Evolutionary conservation across 2,888 invertebrate species (phyloP).

Genomic region (Melanargia galathea): DNA sequence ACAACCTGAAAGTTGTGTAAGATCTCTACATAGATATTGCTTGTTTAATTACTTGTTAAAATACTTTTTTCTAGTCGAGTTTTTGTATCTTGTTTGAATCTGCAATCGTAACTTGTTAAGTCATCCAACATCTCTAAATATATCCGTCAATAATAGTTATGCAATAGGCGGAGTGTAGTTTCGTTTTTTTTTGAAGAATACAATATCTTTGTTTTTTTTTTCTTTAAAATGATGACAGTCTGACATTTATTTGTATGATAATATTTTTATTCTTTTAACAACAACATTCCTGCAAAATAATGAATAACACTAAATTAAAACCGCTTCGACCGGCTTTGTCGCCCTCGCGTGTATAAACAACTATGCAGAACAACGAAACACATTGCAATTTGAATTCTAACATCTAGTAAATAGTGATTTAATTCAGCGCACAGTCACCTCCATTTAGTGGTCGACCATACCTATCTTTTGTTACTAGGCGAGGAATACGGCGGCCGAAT

Average conservation of each 20-base stretch:
- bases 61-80: no score
- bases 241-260: neutral
- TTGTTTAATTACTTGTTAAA: no score
- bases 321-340: conserved; percentile 50
- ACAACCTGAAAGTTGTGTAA: no score
- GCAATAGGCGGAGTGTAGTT: neutral
- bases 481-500: conserved; percentile 45
- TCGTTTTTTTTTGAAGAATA: no score
- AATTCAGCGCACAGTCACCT: conserved; percentile 2
- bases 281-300: conserved; percentile 38
- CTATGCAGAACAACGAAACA: conserved; percentile 17
- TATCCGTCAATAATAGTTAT: no score
- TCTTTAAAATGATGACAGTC: neutral
- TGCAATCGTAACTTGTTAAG: no score
- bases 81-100: no score
- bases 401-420: conserved; percentile 2
- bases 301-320: conserved; percentile 43
- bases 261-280: conserved; percentile 6
- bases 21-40: no score
- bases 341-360: conserved; percentile 50
- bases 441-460: conserved; percentile 11
- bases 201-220: neutral
- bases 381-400: conserved; percentile 20
- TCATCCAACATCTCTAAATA: no score
- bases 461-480: conserved; percentile 52